Base-by-base conservation (phyloP, 2,797 vertebrate genomes). In the Lophius americanus region DNA sequence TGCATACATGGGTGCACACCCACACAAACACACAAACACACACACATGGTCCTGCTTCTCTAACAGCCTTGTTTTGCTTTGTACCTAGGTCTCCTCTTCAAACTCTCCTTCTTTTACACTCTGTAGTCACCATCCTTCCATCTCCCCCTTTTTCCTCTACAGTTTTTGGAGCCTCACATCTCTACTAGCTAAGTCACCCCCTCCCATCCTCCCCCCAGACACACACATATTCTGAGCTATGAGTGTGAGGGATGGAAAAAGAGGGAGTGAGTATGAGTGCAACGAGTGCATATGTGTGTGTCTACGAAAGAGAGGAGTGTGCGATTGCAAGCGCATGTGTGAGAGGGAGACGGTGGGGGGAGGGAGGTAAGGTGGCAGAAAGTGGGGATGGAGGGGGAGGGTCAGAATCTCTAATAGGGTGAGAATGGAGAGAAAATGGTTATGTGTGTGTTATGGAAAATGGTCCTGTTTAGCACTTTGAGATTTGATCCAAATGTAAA, bases 371-470 rank as follows among this genome's bases (percentile, higher is more conserved):
- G 78, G 88, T 78, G 85, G 86, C 83, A 87, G 80, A 88, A 85
- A 88, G 83, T 86, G 67, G 84, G 86, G 87, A 88, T 81, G 82
- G 82, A 91, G 91, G 91, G 92, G 92, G 90, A 91, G 92, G 93
- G 92, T 92, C 91, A 91, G 89, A 91, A 88, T 92, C 82, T 89
- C 89, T 91, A 93, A 90, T 89, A 91, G 89, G 85, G 89, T 86
- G 86, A 91, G 90, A 92, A 92, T 85, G 65, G 88, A 87, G 85
- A 89, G 85, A 92, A 90, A 88, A 23, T 23, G 23, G 23, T 23
- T 23, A 23, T 23, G 23, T 23, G 23, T 23, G 23, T 23, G 23
- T 23, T 23, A 23, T 23, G 23, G 23, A 23, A 23, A 23, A 23
- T 23, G 23, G 23, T 23, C 23, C 23, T 23, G 23, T 23, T 23